phyloP scores from a whole-genome alignment of 2,113 vertebrate genomes.

The Protobothrops mucrosquamatus region DNA sequence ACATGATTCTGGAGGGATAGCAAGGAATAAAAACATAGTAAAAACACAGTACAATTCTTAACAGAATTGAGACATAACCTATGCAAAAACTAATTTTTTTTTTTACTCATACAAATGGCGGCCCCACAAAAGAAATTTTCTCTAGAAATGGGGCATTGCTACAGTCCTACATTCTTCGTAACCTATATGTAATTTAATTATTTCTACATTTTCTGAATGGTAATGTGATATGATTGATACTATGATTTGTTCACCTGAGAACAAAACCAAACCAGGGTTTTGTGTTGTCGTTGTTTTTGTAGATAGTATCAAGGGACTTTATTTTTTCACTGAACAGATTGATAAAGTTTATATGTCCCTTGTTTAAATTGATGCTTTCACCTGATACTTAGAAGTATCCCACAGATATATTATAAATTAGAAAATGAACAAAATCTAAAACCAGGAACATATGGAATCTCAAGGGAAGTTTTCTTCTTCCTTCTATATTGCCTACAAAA shows the following conservation, averaged over 20 bases:
- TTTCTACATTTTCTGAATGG: constrained; percentile 1
- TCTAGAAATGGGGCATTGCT: not conserved
- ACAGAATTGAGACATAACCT: not conserved
- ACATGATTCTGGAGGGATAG: not conserved
- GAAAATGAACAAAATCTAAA: constrained; percentile 12
- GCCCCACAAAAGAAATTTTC: not conserved
- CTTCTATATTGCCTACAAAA: constrained; percentile 15
- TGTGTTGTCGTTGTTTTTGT: too few relatives aligned
- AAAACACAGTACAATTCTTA: not conserved
- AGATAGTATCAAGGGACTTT: not conserved
- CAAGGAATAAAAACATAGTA: not conserved
- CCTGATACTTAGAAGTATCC: not conserved
- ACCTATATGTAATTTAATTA: not conserved
- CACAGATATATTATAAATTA: not conserved
- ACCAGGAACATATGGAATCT: constrained; percentile 17
- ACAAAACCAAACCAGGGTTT: not conserved
- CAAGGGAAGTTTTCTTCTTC: constrained; percentile 1
- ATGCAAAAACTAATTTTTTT: not conserved
- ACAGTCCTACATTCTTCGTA: not conserved
- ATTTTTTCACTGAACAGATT: not conserved
- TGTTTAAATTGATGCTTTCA: not conserved
- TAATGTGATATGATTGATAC: not conserved
- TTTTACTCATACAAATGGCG: not conserved
- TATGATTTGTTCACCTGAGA: not conserved
- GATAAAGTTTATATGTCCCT: not conserved